Evolutionary conservation across 2,797 vertebrate genomes (phyloP).

Genomic region (Chloroceryle inda): DNA sequence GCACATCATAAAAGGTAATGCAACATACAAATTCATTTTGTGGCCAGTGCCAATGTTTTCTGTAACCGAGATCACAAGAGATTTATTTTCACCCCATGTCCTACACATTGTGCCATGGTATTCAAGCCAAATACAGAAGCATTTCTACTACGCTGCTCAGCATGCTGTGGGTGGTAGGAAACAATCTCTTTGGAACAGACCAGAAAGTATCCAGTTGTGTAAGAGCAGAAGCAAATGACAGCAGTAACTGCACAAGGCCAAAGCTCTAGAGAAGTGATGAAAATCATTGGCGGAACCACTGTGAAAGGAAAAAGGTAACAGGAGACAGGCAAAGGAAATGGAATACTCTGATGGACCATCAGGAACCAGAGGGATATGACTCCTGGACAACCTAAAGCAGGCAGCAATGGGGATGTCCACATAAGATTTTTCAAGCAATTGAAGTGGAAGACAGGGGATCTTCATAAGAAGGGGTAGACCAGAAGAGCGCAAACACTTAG

Average conservation of each 20-base stretch:
- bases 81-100: background rate
- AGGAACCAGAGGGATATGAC: background rate
- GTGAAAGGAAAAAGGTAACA: background rate
- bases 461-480: background rate
- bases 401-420: background rate
- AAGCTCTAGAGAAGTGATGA: background rate
- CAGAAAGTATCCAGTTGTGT: background rate
- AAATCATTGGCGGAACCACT: background rate
- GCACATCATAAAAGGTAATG: background rate
- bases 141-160: background rate
- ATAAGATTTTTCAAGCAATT: background rate
- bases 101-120: background rate
- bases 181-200: background rate
- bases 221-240: background rate
- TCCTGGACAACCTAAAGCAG: background rate
- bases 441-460: background rate
- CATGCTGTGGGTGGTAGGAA: background rate
- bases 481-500: background rate
- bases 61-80: background rate
- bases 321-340: background rate
- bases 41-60: background rate
- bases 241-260: background rate
- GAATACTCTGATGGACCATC: background rate
- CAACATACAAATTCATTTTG: background rate
- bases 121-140: background rate